Base-by-base conservation (phyloP, 2,113 vertebrate genomes). In the Seriola aureovittata region DNA sequence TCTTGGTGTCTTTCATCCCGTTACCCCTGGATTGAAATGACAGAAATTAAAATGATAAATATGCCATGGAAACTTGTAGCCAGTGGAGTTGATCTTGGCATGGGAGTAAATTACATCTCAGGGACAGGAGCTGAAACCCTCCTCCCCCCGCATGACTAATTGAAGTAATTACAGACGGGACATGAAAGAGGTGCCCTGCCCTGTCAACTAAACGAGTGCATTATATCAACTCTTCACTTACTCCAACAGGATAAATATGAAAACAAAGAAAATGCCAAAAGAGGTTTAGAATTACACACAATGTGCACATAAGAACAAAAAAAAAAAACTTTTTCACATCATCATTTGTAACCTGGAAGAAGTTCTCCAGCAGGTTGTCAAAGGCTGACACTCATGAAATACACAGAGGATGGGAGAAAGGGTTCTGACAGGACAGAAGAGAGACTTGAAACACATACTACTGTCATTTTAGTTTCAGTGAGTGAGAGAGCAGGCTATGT, bases 111-210 rank as follows among this genome's bases (percentile, higher is more conserved):
- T 84, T 62, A 84, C 46, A 85, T 87, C 73, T 36, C 32, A 63
- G 67, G 82, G 75, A 75, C 54, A 85, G 81, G 72, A 80, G 59
- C 68, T 50, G 62, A 88, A 88, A 85, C 70, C 71, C 73, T 76
- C 67, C 71, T 59, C 70, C 57, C 63, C 81, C 34, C 9, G 23
- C 80, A 87, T 75, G 84, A 82, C 86, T 89, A 82, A 85, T 68
- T 88, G 73, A 80, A 78, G 71, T 91, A 89, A 82, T 76, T 86
- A 85, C 88, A 91, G 83, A 85, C 60, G 29, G 62, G 77, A 86
- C 65, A 85, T 90, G 86, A 92, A 89, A 92, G 82, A 55, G 54
- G 40, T 74, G 70, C 75, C 60, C 74, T 79, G 80, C 77, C 81
- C 81, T 78, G 84, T 71, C 63, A 72, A 62, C 71, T 59, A 72